phyloP scores from a whole-genome alignment of 2,797 vertebrate genomes.

The Sebastiscus tertius region DNA sequence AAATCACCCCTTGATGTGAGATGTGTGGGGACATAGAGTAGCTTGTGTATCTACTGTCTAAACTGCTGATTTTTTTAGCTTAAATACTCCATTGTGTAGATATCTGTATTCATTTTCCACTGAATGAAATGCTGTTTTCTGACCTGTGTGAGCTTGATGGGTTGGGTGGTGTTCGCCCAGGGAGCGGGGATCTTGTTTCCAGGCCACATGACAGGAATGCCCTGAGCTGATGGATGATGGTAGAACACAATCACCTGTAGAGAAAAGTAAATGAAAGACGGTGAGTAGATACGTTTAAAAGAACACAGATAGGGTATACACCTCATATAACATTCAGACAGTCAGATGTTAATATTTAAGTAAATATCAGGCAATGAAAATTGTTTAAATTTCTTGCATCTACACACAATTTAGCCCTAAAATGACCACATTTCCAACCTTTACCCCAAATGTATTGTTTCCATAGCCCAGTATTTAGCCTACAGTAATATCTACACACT shows the following conservation, averaged over 20 bases:
- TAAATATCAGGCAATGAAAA: not conserved
- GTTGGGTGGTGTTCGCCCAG: conserved; percentile 97
- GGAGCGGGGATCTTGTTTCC: conserved; percentile 96
- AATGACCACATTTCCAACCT: not conserved
- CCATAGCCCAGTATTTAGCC: not conserved
- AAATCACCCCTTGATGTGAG: not conserved
- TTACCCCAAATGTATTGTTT: not conserved
- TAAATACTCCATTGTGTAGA: not conserved
- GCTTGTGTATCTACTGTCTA: not conserved
- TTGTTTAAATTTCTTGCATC: not conserved
- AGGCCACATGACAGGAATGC: conserved; percentile 89
- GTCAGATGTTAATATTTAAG: not conserved
- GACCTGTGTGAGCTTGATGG: conserved; percentile 88
- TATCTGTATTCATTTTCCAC: not conserved
- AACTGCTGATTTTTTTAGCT: not conserved
- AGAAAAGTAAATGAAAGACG: not conserved
- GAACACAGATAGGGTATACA: not conserved
- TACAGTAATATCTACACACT: not conserved
- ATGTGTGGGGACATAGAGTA: too few relatives aligned
- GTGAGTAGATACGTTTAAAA: not conserved
- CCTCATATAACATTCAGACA: not conserved
- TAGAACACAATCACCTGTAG: conserved; percentile 95
- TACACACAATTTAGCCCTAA: not conserved
- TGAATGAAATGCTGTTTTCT: not conserved
- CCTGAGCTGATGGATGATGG: conserved; percentile 86